Conservation (phyloP, 2,797 vertebrate species). For the Halcyon smyrnensis region DNA sequence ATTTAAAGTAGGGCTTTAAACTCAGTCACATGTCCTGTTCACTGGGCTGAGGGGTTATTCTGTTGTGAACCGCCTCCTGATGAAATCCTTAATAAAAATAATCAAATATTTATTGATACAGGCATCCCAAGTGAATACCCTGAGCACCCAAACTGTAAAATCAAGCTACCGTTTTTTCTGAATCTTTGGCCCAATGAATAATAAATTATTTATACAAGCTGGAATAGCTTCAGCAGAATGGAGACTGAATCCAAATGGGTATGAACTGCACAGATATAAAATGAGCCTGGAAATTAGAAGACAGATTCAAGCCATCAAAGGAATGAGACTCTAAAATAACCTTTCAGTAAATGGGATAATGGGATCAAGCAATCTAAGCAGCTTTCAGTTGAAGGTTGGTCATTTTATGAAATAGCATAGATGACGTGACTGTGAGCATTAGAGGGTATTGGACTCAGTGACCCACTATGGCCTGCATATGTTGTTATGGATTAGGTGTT, state of each 20-base stretch:
- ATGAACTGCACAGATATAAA: slow-evolving; percentile 33
- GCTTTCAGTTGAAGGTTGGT: slow-evolving; percentile 23
- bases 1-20: slow-evolving; percentile 11
- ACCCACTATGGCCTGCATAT: accelerated
- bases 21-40: neutral
- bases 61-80: neutral
- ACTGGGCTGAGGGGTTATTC: neutral
- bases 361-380: slow-evolving; percentile 51
- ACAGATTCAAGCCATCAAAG: slow-evolving; percentile 41
- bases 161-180: neutral
- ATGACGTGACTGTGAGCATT: neutral
- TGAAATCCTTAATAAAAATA: slow-evolving; percentile 20
- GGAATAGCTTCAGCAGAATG: neutral
- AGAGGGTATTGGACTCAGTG: neutral
- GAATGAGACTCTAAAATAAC: slow-evolving; percentile 49
- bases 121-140: neutral
- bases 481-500: neutral
- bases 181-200: slow-evolving; percentile 5
- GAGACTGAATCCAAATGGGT: slow-evolving; percentile 22
- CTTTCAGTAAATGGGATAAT: slow-evolving; percentile 34
- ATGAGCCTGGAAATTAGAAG: slow-evolving; percentile 46
- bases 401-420: neutral
- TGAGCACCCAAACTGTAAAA: slow-evolving; percentile 20
- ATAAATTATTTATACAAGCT: slow-evolving; percentile 34
- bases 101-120: slow-evolving; percentile 12